Base-by-base conservation (phyloP, 2,888 invertebrate species). In the Lutraria lutraria region DNA sequence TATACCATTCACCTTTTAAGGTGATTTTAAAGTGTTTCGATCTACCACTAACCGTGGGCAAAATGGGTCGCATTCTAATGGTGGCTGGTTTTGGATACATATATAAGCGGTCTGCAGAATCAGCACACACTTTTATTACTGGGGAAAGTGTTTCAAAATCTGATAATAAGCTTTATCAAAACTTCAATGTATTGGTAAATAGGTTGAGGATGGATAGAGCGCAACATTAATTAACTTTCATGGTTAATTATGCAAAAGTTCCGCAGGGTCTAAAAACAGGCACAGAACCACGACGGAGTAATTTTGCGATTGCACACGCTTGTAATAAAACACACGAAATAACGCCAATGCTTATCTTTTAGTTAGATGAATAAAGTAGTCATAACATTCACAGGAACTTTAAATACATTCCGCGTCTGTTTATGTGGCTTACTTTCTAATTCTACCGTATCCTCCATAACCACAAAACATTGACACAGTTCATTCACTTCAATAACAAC, bases 101-200 rank as follows among this genome's bases (percentile, higher is more conserved):
- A 43, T 43, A 2, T 4, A 43, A 2, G 8, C 8, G n/a, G 63
- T 25, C 63, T 68, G 12, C 25, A 10, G 25, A 68, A 25, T 10
- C 63, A 68, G 25, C 63, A 25, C 63, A 25, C 43, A 43, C 43
- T 43, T 43, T 68, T 68, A 68, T 25, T 68, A 68, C 63, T 25
- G 25, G 25, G n/a, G 25, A 68, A 68, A 68, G 63, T 68, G 63
- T 25, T 25, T 25, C 25, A n/a, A 21, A 68, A 68, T 21, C 63
- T 68, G 63, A 68, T 68, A 68, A 68, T 68, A n/a, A 68, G 63
- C 63, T n/a, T 21, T 68, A 68, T 68, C 63, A 68, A 68, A 68
- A n/a, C 63, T 68, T 68, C 63, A 68, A 68, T 68, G 63, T 25
- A 68, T n/a, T 68, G 25, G n/a, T 25, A 0, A 1, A 68, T n/a